Percentiles rank a stretch among this genome's conserved stretches.
phyloP scores from a whole-genome alignment of 2,797 vertebrate species.

The Agapornis canus region DNA sequence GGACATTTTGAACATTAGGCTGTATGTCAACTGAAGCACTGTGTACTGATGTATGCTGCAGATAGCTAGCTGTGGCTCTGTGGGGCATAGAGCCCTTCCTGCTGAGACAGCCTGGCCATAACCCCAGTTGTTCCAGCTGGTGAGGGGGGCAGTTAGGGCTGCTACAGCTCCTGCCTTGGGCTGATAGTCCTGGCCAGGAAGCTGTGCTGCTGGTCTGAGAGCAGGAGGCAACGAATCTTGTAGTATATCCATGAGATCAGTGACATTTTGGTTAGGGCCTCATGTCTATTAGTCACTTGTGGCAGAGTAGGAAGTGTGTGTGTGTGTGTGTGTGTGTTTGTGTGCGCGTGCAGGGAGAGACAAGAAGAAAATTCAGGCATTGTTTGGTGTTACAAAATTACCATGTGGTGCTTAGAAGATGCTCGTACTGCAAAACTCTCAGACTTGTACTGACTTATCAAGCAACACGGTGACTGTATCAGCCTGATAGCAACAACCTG shows the following conservation, averaged over 20 bases:
- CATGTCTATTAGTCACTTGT: neutral
- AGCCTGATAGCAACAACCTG: neutral
- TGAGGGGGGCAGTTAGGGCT: neutral
- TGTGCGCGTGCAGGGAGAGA: neutral
- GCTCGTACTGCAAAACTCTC: neutral
- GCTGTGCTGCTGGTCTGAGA: neutral
- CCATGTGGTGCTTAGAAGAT: neutral
- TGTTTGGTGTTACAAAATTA: neutral
- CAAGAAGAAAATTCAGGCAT: neutral
- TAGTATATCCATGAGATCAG: neutral
- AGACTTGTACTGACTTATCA: neutral
- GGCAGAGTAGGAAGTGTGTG: neutral
- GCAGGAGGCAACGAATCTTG: neutral
- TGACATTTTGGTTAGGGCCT: neutral
- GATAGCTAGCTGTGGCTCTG: neutral
- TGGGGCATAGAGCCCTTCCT: neutral
- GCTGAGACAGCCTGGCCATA: neutral
- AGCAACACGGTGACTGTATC: accelerated
- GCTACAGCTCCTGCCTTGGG: neutral
- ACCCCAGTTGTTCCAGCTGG: neutral
- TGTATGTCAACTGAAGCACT: neutral
- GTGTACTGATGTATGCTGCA: neutral
- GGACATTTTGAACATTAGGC: neutral
- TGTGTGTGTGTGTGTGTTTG: too few species aligned
- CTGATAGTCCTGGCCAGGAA: neutral